These are phyloP conservation scores for Stenodema calcarata DNA, from an alignment of 2,888 invertebrate species.

Conservation along the genomic window DNA sequence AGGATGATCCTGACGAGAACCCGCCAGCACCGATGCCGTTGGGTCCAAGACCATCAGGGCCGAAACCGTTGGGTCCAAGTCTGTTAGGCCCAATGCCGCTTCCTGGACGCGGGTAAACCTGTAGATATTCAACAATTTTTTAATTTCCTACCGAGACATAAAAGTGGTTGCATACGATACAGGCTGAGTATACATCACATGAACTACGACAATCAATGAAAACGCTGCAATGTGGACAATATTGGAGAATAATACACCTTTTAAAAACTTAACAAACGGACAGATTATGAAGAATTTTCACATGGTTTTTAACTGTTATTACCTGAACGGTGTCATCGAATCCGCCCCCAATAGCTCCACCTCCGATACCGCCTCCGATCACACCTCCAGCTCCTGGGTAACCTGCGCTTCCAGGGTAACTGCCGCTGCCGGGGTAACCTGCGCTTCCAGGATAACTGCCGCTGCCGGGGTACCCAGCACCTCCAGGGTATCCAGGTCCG, in stretches of 20 bases:
- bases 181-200: too few relatives aligned
- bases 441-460: background rate
- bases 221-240: too few relatives aligned
- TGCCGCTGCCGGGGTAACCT: background rate
- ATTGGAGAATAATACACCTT: too few relatives aligned
- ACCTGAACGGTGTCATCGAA: slow-evolving; percentile 35
- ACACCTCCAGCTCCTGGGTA: background rate
- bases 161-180: too few relatives aligned
- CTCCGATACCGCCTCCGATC: background rate
- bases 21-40: background rate
- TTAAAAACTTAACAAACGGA: too few relatives aligned
- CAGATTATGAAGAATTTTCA: too few relatives aligned
- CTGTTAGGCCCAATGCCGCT: background rate
- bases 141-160: too few relatives aligned
- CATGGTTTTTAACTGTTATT: too few relatives aligned
- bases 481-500: background rate
- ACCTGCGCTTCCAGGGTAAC: background rate
- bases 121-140: background rate
- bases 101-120: slow-evolving; percentile 11
- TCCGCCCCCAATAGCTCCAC: background rate
- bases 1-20: background rate
- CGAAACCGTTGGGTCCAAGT: slow-evolving; percentile 5
- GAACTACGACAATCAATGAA: too few relatives aligned
- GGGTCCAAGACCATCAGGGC: background rate
- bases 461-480: background rate